Conservation (phyloP, 1,140 invertebrate genomes). For the Drosophila punjabiensis region DNA sequence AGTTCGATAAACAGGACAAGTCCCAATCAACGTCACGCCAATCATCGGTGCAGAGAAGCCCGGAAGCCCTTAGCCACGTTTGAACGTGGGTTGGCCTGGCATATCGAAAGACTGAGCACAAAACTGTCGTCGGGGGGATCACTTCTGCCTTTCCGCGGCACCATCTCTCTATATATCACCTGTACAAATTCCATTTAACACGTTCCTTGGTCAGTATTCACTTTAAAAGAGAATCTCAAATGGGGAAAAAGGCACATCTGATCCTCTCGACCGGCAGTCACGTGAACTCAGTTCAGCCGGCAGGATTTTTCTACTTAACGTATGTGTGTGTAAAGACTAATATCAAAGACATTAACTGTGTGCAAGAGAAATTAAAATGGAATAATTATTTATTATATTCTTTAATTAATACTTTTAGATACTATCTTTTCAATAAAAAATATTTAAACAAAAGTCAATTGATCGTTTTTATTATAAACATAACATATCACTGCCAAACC, state of each 20-base stretch:
- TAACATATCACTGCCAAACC: too few species aligned
- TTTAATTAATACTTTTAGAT: background rate
- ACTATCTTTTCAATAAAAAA: slow-evolving; percentile 19
- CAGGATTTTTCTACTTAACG: slow-evolving; percentile 32
- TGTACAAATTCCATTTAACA: slow-evolving; percentile 25
- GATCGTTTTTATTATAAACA: background rate
- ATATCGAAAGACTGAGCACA: slow-evolving; percentile 22
- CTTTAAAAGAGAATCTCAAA: slow-evolving; percentile 19
- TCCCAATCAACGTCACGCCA: slow-evolving; percentile 23
- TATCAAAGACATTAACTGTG: slow-evolving; percentile 20
- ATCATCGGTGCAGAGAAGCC: slow-evolving; percentile 17
- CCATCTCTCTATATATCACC: slow-evolving; percentile 8
- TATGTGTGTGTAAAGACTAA: slow-evolving; percentile 17
- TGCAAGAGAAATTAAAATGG: background rate
- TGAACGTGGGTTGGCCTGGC: background rate
- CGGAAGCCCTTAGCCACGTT: slow-evolving; percentile 7
- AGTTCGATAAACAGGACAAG: slow-evolving; percentile 62
- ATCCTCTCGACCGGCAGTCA: slow-evolving; percentile 13
- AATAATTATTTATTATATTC: slow-evolving; percentile 1
- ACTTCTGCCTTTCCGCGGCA: background rate
- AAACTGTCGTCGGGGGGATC: slow-evolving; percentile 11
- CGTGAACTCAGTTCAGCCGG: slow-evolving; percentile 7
- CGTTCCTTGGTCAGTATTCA: slow-evolving; percentile 6
- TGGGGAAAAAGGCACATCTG: background rate
- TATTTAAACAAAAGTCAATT: background rate